phyloP scores from a whole-genome alignment of 2,888 invertebrate species.

The Trypoxylon attenuatum region DNA sequence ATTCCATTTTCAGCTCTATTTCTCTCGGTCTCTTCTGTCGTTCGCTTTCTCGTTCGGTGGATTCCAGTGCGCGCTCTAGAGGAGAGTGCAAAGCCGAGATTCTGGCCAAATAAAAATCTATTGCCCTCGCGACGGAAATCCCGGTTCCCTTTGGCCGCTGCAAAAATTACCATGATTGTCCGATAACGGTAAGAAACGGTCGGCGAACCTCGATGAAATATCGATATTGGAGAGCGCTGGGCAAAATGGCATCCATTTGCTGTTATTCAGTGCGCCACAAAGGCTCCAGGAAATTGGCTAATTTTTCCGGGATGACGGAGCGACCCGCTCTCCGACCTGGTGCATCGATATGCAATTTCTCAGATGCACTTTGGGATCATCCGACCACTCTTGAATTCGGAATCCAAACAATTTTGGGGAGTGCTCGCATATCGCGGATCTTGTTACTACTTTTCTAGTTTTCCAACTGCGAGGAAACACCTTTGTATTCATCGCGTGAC shows the following conservation, averaged over 20 bases:
- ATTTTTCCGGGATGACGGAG: slow-evolving; percentile 46
- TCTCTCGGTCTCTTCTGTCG: too few species aligned
- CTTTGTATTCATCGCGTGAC: background rate
- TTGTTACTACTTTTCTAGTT: slow-evolving; percentile 16
- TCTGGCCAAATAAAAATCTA: background rate
- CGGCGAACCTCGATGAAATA: slow-evolving; percentile 50
- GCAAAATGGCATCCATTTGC: slow-evolving; percentile 42
- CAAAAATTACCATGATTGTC: slow-evolving; percentile 4
- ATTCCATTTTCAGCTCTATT: too few species aligned
- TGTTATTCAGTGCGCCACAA: slow-evolving; percentile 48
- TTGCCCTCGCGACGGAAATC: background rate
- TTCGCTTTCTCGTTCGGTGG: too few species aligned
- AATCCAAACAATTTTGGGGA: slow-evolving; percentile 38
- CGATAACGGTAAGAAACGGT: slow-evolving; percentile 8
- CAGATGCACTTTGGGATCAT: slow-evolving; percentile 19
- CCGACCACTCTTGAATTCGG: slow-evolving; percentile 12
- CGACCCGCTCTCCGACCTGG: slow-evolving; percentile 15
- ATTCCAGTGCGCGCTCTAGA: too few species aligned
- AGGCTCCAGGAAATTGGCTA: slow-evolving; percentile 56
- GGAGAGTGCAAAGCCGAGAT: background rate
- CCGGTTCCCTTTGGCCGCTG: background rate
- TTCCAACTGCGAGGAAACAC: too few species aligned
- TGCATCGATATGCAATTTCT: slow-evolving; percentile 37
- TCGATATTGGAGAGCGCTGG: slow-evolving; percentile 46
- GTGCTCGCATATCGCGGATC: slow-evolving; percentile 13